Evolutionary conservation across 1,140 invertebrate genomes (phyloP).

Genomic region (Aphelenchoides fujianensis): DNA sequence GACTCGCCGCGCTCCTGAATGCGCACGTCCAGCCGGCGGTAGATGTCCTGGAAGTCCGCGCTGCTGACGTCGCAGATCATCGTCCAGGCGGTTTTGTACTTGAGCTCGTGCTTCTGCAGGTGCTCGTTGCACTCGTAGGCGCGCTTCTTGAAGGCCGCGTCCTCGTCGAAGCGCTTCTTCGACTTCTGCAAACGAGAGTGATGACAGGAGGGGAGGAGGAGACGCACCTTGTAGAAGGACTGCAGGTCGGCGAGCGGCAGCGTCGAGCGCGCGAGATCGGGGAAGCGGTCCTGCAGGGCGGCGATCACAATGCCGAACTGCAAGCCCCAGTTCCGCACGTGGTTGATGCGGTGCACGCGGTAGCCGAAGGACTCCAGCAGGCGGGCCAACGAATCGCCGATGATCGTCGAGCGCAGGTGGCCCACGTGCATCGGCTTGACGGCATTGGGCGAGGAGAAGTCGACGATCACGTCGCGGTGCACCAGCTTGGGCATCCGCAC

Average conservation of each 20-base stretch:
- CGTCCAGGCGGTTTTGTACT: constrained; percentile 86
- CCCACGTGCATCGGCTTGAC: constrained; percentile 99
- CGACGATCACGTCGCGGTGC: constrained; percentile 77
- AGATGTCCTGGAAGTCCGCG: constrained; percentile 76
- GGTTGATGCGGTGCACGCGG: constrained; percentile 83
- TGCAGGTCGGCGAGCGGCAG: constrained; percentile 90
- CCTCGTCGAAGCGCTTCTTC: constrained; percentile 86
- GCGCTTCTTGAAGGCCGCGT: constrained; percentile 84
- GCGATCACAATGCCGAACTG: constrained; percentile 99
- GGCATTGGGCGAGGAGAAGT: constrained; percentile 97
- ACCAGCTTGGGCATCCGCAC: constrained; percentile 67
- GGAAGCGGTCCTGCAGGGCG: constrained; percentile 85
- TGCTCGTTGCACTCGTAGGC: constrained; percentile 91
- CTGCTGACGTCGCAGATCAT: constrained; percentile 91
- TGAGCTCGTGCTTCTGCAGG: constrained; percentile 79
- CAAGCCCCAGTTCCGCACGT: constrained; percentile 99
- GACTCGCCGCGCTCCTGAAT: constrained; percentile 88
- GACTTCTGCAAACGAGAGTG: constrained; percentile 70
- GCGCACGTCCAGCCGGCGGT: constrained; percentile 67
- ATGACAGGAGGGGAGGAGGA: background rate
- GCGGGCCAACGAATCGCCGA: constrained; percentile 84
- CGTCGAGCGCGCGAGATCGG: constrained; percentile 76
- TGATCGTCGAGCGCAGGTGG: constrained; percentile 91
- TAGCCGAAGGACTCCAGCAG: constrained; percentile 89
- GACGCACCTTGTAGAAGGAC: constrained; percentile 71